These are phyloP conservation scores for Neoitamus cyanurus DNA, from an alignment of 2,888 invertebrate species.

Conservation along the genomic window DNA sequence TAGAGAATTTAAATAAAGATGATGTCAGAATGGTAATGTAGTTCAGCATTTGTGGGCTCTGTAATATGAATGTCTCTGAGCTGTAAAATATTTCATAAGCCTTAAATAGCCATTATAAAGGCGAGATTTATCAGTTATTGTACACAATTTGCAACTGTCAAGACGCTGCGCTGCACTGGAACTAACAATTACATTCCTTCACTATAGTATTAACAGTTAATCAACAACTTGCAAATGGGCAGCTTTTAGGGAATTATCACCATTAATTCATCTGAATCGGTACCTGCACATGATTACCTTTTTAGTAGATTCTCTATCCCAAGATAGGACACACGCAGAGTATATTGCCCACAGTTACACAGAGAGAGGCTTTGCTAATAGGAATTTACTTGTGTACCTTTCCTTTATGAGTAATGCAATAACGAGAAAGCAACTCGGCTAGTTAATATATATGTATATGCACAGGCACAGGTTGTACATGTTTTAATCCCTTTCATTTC, in stretches of 20 bases:
- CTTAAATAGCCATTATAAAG: neutral
- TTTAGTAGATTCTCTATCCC: neutral
- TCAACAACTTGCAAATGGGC: neutral
- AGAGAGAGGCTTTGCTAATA: neutral
- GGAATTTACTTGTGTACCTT: neutral
- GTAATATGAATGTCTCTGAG: neutral
- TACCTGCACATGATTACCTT: neutral
- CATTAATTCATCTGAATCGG: neutral
- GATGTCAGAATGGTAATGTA: no score
- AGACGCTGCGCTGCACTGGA: neutral
- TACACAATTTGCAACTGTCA: neutral
- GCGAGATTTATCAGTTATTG: neutral
- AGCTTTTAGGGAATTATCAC: neutral
- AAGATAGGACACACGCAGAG: neutral
- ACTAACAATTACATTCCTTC: neutral
- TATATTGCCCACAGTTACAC: neutral
- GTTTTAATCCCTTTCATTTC: conserved; percentile 5
- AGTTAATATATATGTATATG: neutral
- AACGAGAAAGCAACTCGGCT: neutral
- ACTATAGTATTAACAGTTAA: neutral
- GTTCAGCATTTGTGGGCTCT: no score
- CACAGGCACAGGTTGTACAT: neutral
- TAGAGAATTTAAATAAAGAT: no score
- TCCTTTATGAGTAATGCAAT: conserved; percentile 13
- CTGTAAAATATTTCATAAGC: neutral